Conservation (phyloP, 2,797 vertebrate species). For the Carapus acus region DNA sequence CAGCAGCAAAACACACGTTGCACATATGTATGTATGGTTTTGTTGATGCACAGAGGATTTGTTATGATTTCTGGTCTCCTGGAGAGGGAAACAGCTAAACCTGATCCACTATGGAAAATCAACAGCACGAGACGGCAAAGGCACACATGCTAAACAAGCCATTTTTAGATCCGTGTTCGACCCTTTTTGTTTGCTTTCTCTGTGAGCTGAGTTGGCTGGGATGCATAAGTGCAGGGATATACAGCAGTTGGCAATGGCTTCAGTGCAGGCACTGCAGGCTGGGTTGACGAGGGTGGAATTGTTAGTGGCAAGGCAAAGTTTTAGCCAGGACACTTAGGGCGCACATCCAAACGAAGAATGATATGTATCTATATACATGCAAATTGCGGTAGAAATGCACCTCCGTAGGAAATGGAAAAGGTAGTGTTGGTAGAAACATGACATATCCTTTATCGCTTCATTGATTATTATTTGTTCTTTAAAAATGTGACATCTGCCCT, state of each 20-base stretch:
- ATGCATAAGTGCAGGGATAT: slow-evolving; percentile 24
- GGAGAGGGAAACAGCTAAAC: slow-evolving; percentile 38
- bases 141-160: slow-evolving; percentile 48
- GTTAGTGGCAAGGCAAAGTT: slow-evolving; percentile 43
- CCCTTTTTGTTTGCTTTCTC: slow-evolving; percentile 41
- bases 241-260: slow-evolving; percentile 16
- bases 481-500: no score
- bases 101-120: slow-evolving; percentile 41
- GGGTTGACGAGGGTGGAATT: slow-evolving; percentile 36
- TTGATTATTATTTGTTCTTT: no score
- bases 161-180: slow-evolving; percentile 44
- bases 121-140: slow-evolving; percentile 35
- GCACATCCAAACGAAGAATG: no score
- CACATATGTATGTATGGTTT: slow-evolving; percentile 22
- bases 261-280: slow-evolving; percentile 12
- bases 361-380: no score
- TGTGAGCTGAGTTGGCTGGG: slow-evolving; percentile 9
- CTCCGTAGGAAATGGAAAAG: no score
- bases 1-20: slow-evolving; percentile 21
- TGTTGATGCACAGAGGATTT: slow-evolving; percentile 20
- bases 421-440: no score
- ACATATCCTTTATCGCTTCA: no score
- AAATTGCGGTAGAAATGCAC: no score
- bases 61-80: slow-evolving; percentile 40
- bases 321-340: slow-evolving; percentile 31